Evolutionary conservation across 2,888 invertebrate species (phyloP).

Genomic region (Ectemnius continuus): DNA sequence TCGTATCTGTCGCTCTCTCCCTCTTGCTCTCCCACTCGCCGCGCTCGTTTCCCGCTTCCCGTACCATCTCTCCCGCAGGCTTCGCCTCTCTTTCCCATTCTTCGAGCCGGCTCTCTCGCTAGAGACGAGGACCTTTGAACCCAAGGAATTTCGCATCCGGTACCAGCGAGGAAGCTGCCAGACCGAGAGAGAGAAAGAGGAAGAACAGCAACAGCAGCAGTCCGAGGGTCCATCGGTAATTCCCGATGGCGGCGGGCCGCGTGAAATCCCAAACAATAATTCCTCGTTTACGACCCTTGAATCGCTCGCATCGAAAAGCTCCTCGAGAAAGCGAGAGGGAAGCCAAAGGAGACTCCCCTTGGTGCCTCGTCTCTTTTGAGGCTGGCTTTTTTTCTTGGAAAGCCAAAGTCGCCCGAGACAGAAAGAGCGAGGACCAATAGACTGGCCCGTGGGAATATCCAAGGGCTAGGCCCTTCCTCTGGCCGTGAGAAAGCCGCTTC

Average conservation of each 20-base stretch:
- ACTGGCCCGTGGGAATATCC: constrained; percentile 59
- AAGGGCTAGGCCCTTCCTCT: constrained; percentile 44
- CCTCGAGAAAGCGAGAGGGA: constrained; percentile 16
- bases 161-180: constrained; percentile 5
- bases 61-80: constrained; percentile 29
- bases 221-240: constrained; percentile 46
- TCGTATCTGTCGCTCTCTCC: too few species aligned
- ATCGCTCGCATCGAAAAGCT: not conserved
- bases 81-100: constrained; percentile 4
- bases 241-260: constrained; percentile 21
- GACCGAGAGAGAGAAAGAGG: not conserved
- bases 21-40: not conserved
- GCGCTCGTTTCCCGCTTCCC: constrained; percentile 31
- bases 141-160: constrained; percentile 63
- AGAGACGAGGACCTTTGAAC: constrained; percentile 69
- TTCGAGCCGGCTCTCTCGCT: constrained; percentile 15
- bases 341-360: constrained; percentile 8
- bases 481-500: constrained; percentile 68
- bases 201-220: not conserved
- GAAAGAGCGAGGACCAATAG: constrained; percentile 22
- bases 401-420: constrained; percentile 36
- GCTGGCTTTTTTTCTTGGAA: constrained; percentile 34
- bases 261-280: constrained; percentile 20
- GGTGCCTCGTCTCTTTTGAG: not conserved
- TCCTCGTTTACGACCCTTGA: constrained; percentile 13